Evolutionary conservation across 1,140 invertebrate species (phyloP).

Genomic region (Bombus picipes): DNA sequence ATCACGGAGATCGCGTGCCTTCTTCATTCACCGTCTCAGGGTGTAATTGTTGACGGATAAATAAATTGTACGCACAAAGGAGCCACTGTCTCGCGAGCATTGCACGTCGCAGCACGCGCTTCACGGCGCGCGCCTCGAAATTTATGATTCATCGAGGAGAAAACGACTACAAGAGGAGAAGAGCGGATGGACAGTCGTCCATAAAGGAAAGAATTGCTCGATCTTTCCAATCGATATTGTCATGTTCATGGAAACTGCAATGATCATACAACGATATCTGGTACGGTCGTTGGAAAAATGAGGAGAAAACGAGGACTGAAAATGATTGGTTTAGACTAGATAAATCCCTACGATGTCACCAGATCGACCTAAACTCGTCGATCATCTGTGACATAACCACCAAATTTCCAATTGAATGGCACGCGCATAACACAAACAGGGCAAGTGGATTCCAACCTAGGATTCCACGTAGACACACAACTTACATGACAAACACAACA

Average conservation of each 20-base stretch:
- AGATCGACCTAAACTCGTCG: no score
- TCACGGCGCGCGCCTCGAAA: conserved; percentile 70
- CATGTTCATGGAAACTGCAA: neutral
- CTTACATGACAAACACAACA: no score
- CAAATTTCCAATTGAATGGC: no score
- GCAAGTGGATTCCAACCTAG: no score
- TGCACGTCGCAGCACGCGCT: conserved; percentile 70
- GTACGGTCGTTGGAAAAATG: neutral
- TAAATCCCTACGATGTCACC: no score
- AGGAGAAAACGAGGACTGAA: no score
- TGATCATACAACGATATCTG: neutral
- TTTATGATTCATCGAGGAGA: conserved; percentile 37
- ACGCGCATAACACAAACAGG: fast-evolving
- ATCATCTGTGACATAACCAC: no score
- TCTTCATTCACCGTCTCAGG: conserved; percentile 68
- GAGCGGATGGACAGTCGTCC: neutral
- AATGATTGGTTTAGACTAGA: no score
- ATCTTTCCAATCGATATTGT: neutral
- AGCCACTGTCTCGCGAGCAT: conserved; percentile 69
- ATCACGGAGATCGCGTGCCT: neutral
- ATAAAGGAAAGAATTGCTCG: neutral
- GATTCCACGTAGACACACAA: no score
- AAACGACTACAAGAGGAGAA: neutral
- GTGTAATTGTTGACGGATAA: conserved; percentile 81
- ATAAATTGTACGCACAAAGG: conserved; percentile 80